Evolutionary conservation across 2,113 vertebrate genomes (phyloP), one percentile per base, ranked within the genome.

Genomic region (Pteruthius melanotis): DNA sequence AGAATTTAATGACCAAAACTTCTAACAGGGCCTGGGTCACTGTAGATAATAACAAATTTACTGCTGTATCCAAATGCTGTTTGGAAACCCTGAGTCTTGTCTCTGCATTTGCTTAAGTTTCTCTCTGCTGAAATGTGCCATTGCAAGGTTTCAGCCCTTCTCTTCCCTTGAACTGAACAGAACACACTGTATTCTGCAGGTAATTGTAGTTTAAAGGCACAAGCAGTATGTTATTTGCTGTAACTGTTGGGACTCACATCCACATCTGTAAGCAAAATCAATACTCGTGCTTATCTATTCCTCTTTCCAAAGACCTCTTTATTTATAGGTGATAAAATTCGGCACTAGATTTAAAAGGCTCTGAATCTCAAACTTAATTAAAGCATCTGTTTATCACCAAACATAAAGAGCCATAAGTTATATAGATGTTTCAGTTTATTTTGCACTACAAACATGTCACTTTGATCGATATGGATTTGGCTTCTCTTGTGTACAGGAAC

Each of bases 361-460:
- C 74, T 76, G 91, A 95, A 75, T 57, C 72, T 89, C 71, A 90
- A 95, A 94, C 81, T 94, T 97, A 98, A 97, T 97, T 98, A 97
- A 97, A 97, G 93, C 96, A 84, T 93, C 76, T 96, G 87, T 97
- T 98, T 97, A 97, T 95, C 88, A 96, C 78, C 80, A 79, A 97
- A 97, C 77, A 94, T 95, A 95, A 93, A 81, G 97, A 94, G 66
- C 37, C 71, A 96, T 98, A 97, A 94, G 96, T 97, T 97, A 96
- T 93, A 93, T 90, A 76, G 89, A 93, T 96, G 87, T 81, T 97
- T 97, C 81, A 14, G 87, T 97, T 97, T 97, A 97, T 95, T 97
- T 94, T 90, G 39, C 37, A 86, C 84, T 95, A 83, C 92, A 98
- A 97, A 95, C 85, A 94, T 94, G 93, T 96, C 95, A 94, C 50